Percentiles rank a stretch among this genome's conserved stretches.
Conservation (phyloP, 2,113 vertebrate genomes). For the Cryptotis parvus region DNA sequence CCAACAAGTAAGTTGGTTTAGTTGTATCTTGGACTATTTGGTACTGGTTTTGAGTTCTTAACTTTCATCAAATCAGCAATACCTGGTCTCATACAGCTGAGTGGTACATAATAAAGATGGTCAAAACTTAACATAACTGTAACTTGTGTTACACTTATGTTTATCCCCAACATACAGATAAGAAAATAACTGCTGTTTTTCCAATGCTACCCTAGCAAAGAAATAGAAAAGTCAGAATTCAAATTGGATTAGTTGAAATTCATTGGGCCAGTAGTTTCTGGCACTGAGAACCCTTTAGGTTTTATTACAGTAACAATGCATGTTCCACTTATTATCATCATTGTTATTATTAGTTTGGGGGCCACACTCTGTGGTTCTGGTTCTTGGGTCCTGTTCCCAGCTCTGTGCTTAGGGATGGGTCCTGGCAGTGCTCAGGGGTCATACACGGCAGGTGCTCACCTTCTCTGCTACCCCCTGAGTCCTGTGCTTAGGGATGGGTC, state of each 20-base stretch:
- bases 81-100: background rate
- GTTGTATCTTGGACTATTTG: constrained; percentile 17
- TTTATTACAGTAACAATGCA: background rate
- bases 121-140: background rate
- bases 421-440: too few species aligned
- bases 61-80: background rate
- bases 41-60: background rate
- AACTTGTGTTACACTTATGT: too few species aligned
- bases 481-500: too few species aligned
- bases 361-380: too few species aligned
- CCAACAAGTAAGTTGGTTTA: constrained; percentile 88
- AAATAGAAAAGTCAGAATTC: background rate
- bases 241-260: background rate
- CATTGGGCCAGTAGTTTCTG: background rate
- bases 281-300: constrained; percentile 3
- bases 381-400: too few species aligned
- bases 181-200: background rate
- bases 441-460: too few species aligned
- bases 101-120: background rate
- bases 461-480: too few species aligned
- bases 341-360: too few species aligned
- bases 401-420: too few species aligned
- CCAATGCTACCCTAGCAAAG: background rate
- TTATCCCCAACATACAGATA: background rate
- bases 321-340: background rate